Evolutionary conservation across 2,113 vertebrate species (phyloP).

Genomic region (Cyprinodon brontotheroides): DNA sequence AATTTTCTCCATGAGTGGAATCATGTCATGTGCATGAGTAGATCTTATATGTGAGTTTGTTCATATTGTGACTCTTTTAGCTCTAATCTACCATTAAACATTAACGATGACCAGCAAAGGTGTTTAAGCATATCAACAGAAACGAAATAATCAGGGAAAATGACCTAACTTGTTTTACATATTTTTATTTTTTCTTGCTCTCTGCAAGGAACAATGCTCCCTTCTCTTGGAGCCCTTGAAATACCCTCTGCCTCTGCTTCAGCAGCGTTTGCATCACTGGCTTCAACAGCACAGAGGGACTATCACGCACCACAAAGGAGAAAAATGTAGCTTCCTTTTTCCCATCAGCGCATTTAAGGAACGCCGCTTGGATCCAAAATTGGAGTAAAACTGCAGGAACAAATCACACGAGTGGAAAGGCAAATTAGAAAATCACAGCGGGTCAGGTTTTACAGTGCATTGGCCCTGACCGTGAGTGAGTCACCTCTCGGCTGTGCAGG

Average conservation of each 20-base stretch:
- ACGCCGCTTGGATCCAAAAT: slow-evolving; percentile 41
- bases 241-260: slow-evolving; percentile 67
- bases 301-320: slow-evolving; percentile 54
- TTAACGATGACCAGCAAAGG: slow-evolving; percentile 4
- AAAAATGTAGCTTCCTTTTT: slow-evolving; percentile 48
- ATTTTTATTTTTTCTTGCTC: not conserved
- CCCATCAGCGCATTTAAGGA: slow-evolving; percentile 54
- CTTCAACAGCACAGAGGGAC: slow-evolving; percentile 62
- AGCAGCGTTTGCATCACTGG: slow-evolving; percentile 60
- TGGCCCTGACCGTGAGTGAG: slow-evolving; percentile 49
- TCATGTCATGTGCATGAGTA: no score
- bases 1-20: no score
- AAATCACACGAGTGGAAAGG: slow-evolving; percentile 53
- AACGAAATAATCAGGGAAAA: slow-evolving; percentile 1
- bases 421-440: slow-evolving; percentile 70
- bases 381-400: slow-evolving; percentile 43
- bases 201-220: not conserved
- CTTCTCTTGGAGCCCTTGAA: slow-evolving; percentile 68
- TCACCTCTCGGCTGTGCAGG: slow-evolving; percentile 59
- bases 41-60: no score
- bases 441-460: slow-evolving; percentile 49
- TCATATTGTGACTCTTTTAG: no score
- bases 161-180: slow-evolving; percentile 25
- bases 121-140: not conserved
- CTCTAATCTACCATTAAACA: slow-evolving; percentile 13